Conservation (phyloP, 2,797 vertebrate genomes). For the Aythya fuligula region DNA sequence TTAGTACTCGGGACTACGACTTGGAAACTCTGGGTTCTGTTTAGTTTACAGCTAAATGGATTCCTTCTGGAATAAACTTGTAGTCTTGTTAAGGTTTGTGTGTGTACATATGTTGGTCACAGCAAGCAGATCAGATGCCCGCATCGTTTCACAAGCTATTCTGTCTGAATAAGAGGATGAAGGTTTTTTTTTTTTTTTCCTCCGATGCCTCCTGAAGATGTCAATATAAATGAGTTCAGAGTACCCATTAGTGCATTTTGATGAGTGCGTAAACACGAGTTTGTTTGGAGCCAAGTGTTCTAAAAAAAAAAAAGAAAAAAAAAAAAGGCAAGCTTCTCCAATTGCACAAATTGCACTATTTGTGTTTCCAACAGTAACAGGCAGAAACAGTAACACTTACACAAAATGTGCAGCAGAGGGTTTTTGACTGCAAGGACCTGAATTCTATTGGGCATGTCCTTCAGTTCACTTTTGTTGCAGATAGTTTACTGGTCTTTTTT, state of each 20-base stretch:
- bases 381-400: conserved; percentile 87
- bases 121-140: conserved; percentile 85
- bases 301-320: conserved; percentile 76
- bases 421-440: conserved; percentile 79
- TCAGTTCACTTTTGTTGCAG: conserved; percentile 78
- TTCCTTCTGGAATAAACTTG: conserved; percentile 77
- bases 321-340: conserved; percentile 86
- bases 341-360: conserved; percentile 88
- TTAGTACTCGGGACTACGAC: conserved; percentile 71
- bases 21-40: conserved; percentile 75
- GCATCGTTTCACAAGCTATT: conserved; percentile 78
- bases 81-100: conserved; percentile 85
- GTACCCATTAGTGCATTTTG: conserved; percentile 91
- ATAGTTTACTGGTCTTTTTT: conserved; percentile 75
- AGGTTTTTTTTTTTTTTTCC: conserved; percentile 49
- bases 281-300: conserved; percentile 82
- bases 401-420: conserved; percentile 92
- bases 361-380: conserved; percentile 87
- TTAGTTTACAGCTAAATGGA: conserved; percentile 77
- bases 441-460: conserved; percentile 77
- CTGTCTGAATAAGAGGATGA: conserved; percentile 74
- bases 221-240: conserved; percentile 85
- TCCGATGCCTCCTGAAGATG: conserved; percentile 86
- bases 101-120: conserved; percentile 84
- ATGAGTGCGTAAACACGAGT: conserved; percentile 88